Conservation (phyloP, 1,140 invertebrate species). For the Platorchestia sp. region DNA sequence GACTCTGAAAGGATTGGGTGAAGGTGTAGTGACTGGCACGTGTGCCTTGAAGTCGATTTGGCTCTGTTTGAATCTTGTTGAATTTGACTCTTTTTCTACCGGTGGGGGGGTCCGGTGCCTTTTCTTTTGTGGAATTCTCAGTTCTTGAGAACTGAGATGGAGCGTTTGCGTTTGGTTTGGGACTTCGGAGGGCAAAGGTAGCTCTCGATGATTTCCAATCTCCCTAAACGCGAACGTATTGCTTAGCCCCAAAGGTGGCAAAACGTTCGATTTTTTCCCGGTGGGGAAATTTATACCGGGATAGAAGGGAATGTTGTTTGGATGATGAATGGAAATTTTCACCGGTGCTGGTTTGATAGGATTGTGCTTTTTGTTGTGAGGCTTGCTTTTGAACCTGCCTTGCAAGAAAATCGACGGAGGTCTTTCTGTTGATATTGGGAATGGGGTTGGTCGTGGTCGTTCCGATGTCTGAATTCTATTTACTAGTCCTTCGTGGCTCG, state of each 20-base stretch:
- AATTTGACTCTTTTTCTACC: background rate
- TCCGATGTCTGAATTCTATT: background rate
- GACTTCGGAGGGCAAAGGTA: background rate
- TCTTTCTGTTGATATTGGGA: background rate
- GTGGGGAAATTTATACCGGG: conserved; percentile 40
- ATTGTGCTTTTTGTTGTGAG: conserved; percentile 15
- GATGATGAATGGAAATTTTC: conserved; percentile 17
- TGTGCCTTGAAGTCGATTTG: conserved; percentile 40
- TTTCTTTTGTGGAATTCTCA: background rate
- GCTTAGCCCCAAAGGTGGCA: background rate
- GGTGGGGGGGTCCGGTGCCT: background rate
- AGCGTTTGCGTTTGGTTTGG: background rate
- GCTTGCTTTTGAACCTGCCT: background rate
- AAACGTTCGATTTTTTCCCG: background rate
- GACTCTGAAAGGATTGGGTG: conserved; percentile 57
- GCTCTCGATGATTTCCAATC: background rate
- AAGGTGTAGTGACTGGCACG: conserved; percentile 41
- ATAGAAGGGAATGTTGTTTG: conserved; percentile 20
- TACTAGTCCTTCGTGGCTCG: background rate
- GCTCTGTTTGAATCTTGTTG: background rate
- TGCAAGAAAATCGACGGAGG: background rate
- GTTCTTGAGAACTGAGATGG: background rate
- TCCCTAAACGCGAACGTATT: background rate
- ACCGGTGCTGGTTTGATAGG: conserved; percentile 26
- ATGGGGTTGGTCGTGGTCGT: conserved; percentile 31